Evolutionary conservation across 2,113 vertebrate species (phyloP).

Genomic region (Mola mola): DNA sequence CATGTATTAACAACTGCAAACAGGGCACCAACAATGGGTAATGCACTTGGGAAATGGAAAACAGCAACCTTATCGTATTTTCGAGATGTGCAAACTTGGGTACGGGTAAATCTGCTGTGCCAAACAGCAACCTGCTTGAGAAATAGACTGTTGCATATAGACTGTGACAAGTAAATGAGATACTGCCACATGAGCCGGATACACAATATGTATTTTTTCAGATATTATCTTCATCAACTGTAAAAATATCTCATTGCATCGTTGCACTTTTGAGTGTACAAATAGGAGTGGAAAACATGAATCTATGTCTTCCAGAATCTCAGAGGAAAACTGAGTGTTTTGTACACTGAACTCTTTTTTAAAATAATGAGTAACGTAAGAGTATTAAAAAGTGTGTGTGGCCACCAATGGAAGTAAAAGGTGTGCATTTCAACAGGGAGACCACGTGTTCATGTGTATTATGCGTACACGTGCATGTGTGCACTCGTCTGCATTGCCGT

Average conservation of each 20-base stretch:
- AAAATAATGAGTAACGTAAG: too few relatives aligned
- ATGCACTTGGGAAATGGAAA: conserved; percentile 17
- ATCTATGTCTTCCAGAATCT: too few relatives aligned
- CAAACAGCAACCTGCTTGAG: conserved; percentile 14
- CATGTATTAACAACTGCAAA: conserved; percentile 1
- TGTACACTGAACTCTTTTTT: too few relatives aligned
- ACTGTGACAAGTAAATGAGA: conserved; percentile 46
- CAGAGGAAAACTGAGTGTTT: too few relatives aligned
- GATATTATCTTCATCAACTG: conserved; percentile 38
- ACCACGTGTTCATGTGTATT: too few relatives aligned
- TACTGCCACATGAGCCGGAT: conserved; percentile 27
- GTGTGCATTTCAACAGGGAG: too few relatives aligned
- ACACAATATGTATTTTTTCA: conserved; percentile 40
- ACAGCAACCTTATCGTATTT: conserved; percentile 31
- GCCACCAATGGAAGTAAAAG: too few relatives aligned
- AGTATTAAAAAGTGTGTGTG: too few relatives aligned
- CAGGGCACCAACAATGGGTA: conserved; percentile 9
- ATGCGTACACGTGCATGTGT: too few relatives aligned
- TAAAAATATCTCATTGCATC: not conserved
- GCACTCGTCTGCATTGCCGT: too few relatives aligned
- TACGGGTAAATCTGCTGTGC: conserved; percentile 28
- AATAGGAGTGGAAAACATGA: too few relatives aligned
- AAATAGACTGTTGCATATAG: conserved; percentile 17
- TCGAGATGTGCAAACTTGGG: conserved; percentile 33
- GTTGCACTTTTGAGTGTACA: too few relatives aligned